These are phyloP conservation scores for Cepphus grylle DNA, from an alignment of 2,113 vertebrate species.

Conservation along the genomic window DNA sequence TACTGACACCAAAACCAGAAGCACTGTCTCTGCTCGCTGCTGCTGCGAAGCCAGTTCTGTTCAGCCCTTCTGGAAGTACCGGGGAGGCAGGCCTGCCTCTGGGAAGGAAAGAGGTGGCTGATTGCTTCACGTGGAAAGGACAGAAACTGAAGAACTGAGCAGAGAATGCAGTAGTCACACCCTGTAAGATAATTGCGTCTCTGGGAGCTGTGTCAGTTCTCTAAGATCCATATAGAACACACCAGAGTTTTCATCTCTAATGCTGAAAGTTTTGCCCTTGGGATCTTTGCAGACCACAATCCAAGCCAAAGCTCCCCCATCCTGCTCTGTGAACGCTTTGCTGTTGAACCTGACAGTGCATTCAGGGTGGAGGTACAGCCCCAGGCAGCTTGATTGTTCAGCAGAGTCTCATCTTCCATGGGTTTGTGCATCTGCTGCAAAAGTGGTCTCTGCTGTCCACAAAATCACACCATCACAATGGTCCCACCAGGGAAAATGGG, in stretches of 20 bases:
- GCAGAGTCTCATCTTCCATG: background rate
- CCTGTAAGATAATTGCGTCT: background rate
- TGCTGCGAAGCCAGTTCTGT: background rate
- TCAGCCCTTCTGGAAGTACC: background rate
- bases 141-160: background rate
- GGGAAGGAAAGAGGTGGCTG: background rate
- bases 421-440: rapidly evolving
- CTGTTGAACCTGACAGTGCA: background rate
- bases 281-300: background rate
- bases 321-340: background rate
- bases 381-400: background rate
- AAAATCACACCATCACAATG: background rate
- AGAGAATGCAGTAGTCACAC: background rate
- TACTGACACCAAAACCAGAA: background rate
- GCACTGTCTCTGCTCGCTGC: background rate
- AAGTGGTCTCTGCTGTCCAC: background rate
- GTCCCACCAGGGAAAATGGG: background rate
- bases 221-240: background rate
- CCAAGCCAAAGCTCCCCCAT: background rate
- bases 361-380: background rate
- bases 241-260: background rate
- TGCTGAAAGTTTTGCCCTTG: background rate
- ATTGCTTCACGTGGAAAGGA: background rate
- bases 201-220: background rate
- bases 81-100: background rate